Conservation (phyloP, 64 coral and sea anemone species). For the Platygyra sinensis region DNA sequence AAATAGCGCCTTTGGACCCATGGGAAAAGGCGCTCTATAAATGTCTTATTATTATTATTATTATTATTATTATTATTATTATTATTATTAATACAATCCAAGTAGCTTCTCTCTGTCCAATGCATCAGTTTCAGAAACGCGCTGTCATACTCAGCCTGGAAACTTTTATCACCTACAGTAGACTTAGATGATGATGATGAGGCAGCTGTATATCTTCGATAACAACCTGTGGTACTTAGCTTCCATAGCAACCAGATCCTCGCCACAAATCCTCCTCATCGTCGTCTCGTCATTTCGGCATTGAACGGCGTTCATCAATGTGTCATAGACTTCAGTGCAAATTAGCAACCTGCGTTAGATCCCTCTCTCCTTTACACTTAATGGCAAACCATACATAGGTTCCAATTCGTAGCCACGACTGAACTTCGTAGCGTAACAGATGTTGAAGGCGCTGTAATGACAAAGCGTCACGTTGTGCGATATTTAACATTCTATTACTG, state of each 20-base stretch:
- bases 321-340: too few relatives aligned
- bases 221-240: conserved; percentile 29
- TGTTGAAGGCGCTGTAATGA: background rate
- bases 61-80: too few relatives aligned
- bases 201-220: conserved; percentile 31
- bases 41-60: too few relatives aligned
- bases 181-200: background rate
- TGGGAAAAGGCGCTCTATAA: too few relatives aligned
- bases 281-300: conserved; percentile 12
- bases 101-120: too few relatives aligned
- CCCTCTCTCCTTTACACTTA: conserved; percentile 22
- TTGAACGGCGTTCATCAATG: conserved; percentile 35
- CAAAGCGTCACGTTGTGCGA: conserved; percentile 10
- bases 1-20: too few relatives aligned
- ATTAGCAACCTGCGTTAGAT: conserved; percentile 20
- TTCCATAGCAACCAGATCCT: conserved; percentile 38
- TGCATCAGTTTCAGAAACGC: too few relatives aligned
- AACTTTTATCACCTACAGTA: too few relatives aligned
- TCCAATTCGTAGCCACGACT: background rate
- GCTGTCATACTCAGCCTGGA: too few relatives aligned
- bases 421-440: background rate
- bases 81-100: too few relatives aligned
- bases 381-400: conserved; percentile 21
- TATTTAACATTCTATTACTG: conserved; percentile 44
- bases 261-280: conserved; percentile 19